Base-by-base conservation (phyloP, 2,113 vertebrate species). In the Hymenochirus boettgeri region DNA sequence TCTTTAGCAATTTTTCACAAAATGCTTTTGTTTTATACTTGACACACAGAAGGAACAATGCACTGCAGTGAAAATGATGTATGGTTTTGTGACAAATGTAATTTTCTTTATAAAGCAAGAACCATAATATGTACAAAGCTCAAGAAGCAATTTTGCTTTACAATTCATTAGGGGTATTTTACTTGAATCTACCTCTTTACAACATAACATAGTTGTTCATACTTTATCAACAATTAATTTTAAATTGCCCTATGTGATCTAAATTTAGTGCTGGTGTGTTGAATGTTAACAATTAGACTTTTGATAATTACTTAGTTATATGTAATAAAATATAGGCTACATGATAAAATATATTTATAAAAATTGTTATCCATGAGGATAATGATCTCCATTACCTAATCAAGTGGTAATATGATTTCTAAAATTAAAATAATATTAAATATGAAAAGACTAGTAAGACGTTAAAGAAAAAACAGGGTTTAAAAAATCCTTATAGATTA, bases 1-100 rank as follows among this genome's bases (percentile, higher is more conserved):
- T 93, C 87, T 88, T 85, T 73, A 82, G 89, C 90, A 77, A 96
- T 96, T 95, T 96, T 97, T 97, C 94, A 97, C 93, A 91, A 92
- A 93, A 92, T 94, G 91, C 88, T 92, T 96, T 92, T 90, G 89
- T 92, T 93, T 91, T 89, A 85, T 89, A 80, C 84, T 79, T 86
- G 84, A 92, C 77, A 90, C 83, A 84, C 88, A 88, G 85, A 89
- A 88, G 86, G 86, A 87, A 88, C 84, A 61, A 76, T 70, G 81
- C 65, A 77, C 71, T 78, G 86, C 71, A 66, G 88, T 87, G 86
- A 82, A 85, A 87, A 88, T 92, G 91, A 94, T 93, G 88, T 88
- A 93, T 91, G 83, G 84, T 76, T 76, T 82, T 75, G 79, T 90
- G 91, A 92, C 88, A 85, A 88, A 93, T 91, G 91, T 93, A 76